Conservation (phyloP, 2,888 invertebrate genomes). For the Oscheius sp. region DNA sequence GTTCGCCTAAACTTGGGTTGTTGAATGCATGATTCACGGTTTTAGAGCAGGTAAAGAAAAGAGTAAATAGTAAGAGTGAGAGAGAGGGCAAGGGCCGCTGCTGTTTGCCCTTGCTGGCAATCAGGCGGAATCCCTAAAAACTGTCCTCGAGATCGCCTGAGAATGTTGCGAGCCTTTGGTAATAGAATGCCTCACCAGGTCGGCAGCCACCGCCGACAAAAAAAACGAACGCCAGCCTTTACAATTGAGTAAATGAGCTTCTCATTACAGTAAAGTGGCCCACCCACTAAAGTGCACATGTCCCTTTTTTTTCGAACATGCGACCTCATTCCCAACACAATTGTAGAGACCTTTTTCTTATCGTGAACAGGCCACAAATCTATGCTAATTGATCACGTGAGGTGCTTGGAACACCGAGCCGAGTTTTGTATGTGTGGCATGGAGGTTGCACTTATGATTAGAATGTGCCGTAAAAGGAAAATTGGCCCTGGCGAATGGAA, state of each 20-base stretch:
- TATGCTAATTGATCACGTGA: not conserved
- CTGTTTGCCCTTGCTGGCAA: constrained; percentile 27
- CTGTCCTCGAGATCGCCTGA: no score
- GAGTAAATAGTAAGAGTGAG: constrained; percentile 9
- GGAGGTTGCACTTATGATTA: no score
- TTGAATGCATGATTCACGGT: constrained; percentile 24
- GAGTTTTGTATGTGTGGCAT: no score
- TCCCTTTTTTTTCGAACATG: not conserved
- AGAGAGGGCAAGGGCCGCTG: constrained; percentile 28
- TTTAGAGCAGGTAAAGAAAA: constrained; percentile 21
- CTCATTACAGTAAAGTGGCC: constrained; percentile 24
- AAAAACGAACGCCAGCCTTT: no score
- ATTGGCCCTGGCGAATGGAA: no score
- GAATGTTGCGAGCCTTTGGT: no score
- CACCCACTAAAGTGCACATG: constrained; percentile 6
- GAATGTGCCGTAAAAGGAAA: no score
- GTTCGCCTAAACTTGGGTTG: not conserved
- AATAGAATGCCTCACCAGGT: no score
- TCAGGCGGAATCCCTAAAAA: constrained; percentile 2
- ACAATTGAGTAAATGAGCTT: constrained; percentile 1
- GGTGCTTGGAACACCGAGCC: no score
- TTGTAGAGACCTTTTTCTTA: constrained; percentile 1
- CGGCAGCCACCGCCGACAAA: no score
- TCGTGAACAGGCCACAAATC: constrained; percentile 7
- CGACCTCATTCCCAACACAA: not conserved